Evolutionary conservation across 1,140 invertebrate genomes (phyloP), one percentile per base, ranked within the genome.

Genomic region (Eriocheir sinensis): DNA sequence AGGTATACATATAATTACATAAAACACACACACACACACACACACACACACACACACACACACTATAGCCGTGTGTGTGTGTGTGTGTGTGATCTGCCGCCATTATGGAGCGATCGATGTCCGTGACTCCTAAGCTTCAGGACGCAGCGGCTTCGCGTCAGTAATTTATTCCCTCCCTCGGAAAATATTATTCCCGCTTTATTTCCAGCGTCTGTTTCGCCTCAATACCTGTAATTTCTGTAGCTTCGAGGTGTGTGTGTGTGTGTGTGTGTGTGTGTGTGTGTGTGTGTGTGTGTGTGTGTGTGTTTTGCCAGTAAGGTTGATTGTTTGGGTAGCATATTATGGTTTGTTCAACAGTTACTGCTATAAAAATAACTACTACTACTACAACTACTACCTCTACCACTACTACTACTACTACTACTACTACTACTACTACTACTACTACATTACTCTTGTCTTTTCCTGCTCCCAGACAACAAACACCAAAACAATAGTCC

Each of bases 31-130:
- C 40, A 83, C 40, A 92, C 27, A 92, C 40, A 83, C n/a, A 85
- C 40, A 81, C 36, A 91, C 72, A 89, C 48, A 89, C 48, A 89
- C 48, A 89, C 48, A 89, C 48, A 89, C 48, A 89, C 48, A 53
- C 34, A 85, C 81, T n/a, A 0, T 6, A n/a, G 60, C 60, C 8
- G 60, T 1, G 27, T 72, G 60, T 72, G 60, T 1, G 27, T 72
- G 60, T 72, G 60, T n/a, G n/a, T 1, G 27, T 72, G 60, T 72
- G 60, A 72, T 72, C 60, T 12, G 60, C 60, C 60, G 60, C 60
- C 60, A 72, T 72, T 72, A 72, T 72, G n/a, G n/a, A 72, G 21
- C 60, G 60, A 72, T 72, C 60, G 60, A 72, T 72, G 60, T n/a
- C 60, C 60, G 60, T 72, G 60, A 72, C 60, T 72, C 60, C 27